These are phyloP conservation scores for Sepioteuthis lessoniana DNA, from an alignment of 2,888 invertebrate species.

Conservation along the genomic window DNA sequence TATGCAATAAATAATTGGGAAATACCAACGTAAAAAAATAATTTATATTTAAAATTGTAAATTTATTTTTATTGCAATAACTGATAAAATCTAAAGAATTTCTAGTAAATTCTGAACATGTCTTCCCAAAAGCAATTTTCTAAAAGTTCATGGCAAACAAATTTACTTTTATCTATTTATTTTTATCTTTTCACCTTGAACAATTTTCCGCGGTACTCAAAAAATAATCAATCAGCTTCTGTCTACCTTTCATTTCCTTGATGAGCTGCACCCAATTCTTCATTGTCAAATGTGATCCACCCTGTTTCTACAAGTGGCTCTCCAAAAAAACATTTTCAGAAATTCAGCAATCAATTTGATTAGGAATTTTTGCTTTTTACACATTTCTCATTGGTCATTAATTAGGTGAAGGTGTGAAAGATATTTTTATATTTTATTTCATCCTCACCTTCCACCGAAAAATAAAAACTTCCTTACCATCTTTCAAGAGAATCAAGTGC, in stretches of 20 bases:
- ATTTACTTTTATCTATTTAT: background rate
- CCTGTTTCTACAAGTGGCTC: background rate
- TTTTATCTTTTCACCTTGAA: background rate
- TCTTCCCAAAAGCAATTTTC: no score
- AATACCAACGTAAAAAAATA: no score
- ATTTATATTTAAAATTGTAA: no score
- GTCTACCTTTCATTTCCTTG: no score
- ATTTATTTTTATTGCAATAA: no score
- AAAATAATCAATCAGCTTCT: background rate
- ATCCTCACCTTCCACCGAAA: background rate
- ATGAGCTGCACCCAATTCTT: no score
- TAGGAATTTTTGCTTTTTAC: background rate
- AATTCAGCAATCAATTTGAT: background rate
- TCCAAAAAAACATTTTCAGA: background rate
- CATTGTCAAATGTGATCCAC: background rate
- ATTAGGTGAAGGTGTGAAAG: background rate
- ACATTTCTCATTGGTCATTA: background rate
- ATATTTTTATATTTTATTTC: background rate
- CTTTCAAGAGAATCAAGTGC: background rate
- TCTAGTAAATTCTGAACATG: no score
- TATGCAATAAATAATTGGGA: no score
- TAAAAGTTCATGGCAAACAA: background rate
- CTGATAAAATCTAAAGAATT: no score
- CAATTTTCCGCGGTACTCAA: background rate
- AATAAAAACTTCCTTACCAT: background rate